Evolutionary conservation across 2,888 invertebrate species (phyloP).

Genomic region (Rhogogaster chlorosoma): DNA sequence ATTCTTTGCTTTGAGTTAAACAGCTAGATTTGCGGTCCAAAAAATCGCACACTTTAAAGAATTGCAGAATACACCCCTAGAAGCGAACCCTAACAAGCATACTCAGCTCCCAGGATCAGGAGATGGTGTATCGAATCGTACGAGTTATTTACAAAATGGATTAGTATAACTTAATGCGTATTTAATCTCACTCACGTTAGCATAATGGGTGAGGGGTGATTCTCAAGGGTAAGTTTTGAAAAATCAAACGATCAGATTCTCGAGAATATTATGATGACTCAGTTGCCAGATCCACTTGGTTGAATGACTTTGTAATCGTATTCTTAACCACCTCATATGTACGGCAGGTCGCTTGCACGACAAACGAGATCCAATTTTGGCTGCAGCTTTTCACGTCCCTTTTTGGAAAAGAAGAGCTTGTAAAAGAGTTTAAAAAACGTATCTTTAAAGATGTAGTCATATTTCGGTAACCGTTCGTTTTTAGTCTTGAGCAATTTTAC

Average conservation of each 20-base stretch:
- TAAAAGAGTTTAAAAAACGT: not conserved
- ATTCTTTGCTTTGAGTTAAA: not conserved
- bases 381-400: not conserved
- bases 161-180: not conserved
- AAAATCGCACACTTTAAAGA: not conserved
- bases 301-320: not conserved
- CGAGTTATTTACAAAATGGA: constrained; percentile 11
- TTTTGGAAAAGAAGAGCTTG: not conserved
- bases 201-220: not conserved
- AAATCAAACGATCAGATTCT: not conserved
- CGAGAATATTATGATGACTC: not conserved
- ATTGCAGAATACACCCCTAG: not conserved
- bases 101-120: not conserved
- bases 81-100: not conserved
- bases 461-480: not conserved
- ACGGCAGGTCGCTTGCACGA: not conserved
- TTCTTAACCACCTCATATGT: not conserved
- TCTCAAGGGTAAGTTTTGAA: not conserved
- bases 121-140: not conserved
- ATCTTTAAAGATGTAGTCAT: not conserved
- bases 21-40: not conserved
- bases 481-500: not conserved
- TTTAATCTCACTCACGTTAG: not conserved
- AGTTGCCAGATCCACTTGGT: not conserved
- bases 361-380: not conserved